Base-by-base conservation (phyloP, 2,888 invertebrate genomes). In the Schizaphis graminum region DNA sequence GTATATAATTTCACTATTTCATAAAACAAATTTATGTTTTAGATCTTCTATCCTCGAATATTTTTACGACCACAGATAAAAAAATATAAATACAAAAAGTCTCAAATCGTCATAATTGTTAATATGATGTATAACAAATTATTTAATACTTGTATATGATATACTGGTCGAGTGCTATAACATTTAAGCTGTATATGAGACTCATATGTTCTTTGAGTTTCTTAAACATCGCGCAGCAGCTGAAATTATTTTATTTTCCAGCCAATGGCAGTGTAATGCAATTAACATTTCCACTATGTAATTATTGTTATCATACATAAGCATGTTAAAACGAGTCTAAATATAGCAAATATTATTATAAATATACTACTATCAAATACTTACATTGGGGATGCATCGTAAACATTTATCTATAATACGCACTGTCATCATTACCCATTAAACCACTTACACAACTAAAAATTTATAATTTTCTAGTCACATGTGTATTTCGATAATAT, bases 201-300 rank as follows among this genome's bases (percentile, higher is more conserved):
- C 26, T 35, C 7, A 16, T 67, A 77, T n/a, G 47, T 88, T 53
- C 24, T 35, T 35, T 24, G 8, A 88, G 53, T 35, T 35, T 53
- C 24, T 88, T 35, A 0, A n/a, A 3, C 10, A n/a, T 35, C n/a
- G 11, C 21, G 35, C 47, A 35, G 24, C 41, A 41, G 41, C 53
- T 1, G 35, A 56, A 56, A 56, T 21, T 56, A 89, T 21, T 56
- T 41, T 5, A 35, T 53, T 53, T 8, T 4, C 44, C 16, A 24
- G 13, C 13, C 5, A 28, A 28, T 21, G 24, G 41, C 8, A 53
- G 53, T 16, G 8, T 84, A 91, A 84, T 7, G 35, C 26, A 91
- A 84, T 91, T 84, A 91, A 84, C 35, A 91, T 91, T 91, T 91
- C 13, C 41, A 47, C 84, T 84, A 16, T 84, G 7, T 77, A 77